Base-by-base conservation (phyloP, 1,140 invertebrate species). In the Eumeta japonica region DNA sequence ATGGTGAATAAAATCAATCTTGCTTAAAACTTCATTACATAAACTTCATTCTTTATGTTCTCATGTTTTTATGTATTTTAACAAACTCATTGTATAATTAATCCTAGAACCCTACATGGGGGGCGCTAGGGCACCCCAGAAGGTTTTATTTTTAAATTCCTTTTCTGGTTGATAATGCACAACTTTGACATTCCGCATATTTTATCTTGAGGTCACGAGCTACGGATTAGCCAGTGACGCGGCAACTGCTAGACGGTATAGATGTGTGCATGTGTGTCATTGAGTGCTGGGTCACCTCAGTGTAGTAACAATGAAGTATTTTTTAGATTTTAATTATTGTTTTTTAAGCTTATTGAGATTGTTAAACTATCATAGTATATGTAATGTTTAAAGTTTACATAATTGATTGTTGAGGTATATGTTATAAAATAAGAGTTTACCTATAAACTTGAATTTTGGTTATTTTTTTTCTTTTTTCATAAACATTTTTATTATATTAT, bases 81-180 rank as follows among this genome's bases (percentile, higher is more conserved):
- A n/a, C n/a, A n/a, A 24, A 24, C 20, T n/a, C 20, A n/a, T n/a
- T n/a, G n/a, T n/a, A n/a, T n/a, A n/a, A n/a, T n/a, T n/a, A n/a
- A n/a, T n/a, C n/a, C n/a, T 24, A 24, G 20, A 24, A 24, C 20
- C 20, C 20, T 24, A 24, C 20, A 24, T 24, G n/a, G n/a, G 20
- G 20, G 20, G 20, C n/a, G 20, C 20, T 24, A n/a, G 20, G n/a
- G 20, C 20, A 24, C 20, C 20, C 20, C 20, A 24, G 5, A n/a
- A 24, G 20, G n/a, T 7, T 24, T 24, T 24, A n/a, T 24, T 24
- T 24, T 24, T 24, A 24, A 24, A 24, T 24, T 24, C n/a, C n/a
- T 24, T n/a, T 24, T 5, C n/a, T 24, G 20, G 20, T 24, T 7
- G 5, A 7, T 7, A 24, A 7, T 24, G n/a, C 20, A 24, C 20